phyloP scores from a whole-genome alignment of 2,888 invertebrate species.

The Osmoderma eremita region DNA sequence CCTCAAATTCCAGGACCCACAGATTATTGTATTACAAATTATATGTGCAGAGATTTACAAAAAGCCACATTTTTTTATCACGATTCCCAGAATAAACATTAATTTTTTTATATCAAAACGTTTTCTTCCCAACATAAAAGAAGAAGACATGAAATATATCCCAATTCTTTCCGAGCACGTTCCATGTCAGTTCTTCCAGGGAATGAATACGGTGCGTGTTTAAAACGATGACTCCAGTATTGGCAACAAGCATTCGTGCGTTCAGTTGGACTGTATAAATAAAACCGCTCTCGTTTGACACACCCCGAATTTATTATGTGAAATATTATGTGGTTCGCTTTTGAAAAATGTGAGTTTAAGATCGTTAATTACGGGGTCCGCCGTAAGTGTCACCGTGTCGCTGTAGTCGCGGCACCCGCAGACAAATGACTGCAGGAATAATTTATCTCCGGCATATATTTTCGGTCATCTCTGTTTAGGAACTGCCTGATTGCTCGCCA shows the following conservation, averaged over 20 bases:
- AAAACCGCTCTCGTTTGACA: slow-evolving; percentile 56
- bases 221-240: neutral
- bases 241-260: slow-evolving; percentile 24
- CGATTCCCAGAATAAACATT: too few relatives aligned
- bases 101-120: too few relatives aligned
- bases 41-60: too few relatives aligned
- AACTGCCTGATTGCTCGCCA: slow-evolving; percentile 31
- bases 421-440: slow-evolving; percentile 63
- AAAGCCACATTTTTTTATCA: too few relatives aligned
- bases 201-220: too few relatives aligned
- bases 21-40: too few relatives aligned
- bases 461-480: slow-evolving; percentile 41
- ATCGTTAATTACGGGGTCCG: slow-evolving; percentile 64
- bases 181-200: too few relatives aligned
- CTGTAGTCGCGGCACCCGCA: slow-evolving; percentile 60
- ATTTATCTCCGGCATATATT: slow-evolving; percentile 58
- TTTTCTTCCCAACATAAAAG: too few relatives aligned
- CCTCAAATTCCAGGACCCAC: too few relatives aligned
- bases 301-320: slow-evolving; percentile 63
- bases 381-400: slow-evolving; percentile 62
- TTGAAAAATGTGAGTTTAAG: slow-evolving; percentile 64
- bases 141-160: too few relatives aligned
- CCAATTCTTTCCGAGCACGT: too few relatives aligned
- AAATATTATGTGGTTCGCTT: slow-evolving; percentile 62
- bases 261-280: slow-evolving; percentile 35